Evolutionary conservation across 1,140 invertebrate genomes (phyloP).

Genomic region (Sitophilus oryzae): DNA sequence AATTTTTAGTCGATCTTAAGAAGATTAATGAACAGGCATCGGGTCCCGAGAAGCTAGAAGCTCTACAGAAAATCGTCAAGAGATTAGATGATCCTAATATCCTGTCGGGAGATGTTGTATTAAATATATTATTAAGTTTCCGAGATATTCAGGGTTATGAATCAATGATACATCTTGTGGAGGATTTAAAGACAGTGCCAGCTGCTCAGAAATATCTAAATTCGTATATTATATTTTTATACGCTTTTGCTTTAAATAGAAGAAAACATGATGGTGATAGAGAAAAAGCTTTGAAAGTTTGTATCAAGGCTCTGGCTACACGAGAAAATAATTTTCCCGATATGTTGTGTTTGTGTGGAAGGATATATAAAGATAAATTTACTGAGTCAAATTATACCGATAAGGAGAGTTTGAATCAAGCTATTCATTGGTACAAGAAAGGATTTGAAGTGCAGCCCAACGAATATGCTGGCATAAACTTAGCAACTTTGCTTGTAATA

Average conservation of each 20-base stretch:
- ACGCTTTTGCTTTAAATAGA: slow-evolving; percentile 95
- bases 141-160: slow-evolving; percentile 95
- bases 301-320: slow-evolving; percentile 82
- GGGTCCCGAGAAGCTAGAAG: slow-evolving; percentile 79
- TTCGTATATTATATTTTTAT: slow-evolving; percentile 86
- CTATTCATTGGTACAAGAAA: slow-evolving; percentile 97
- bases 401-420: slow-evolving; percentile 79
- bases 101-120: slow-evolving; percentile 86
- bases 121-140: slow-evolving; percentile 89
- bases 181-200: slow-evolving; percentile 90
- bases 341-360: slow-evolving; percentile 95
- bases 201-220: slow-evolving; percentile 85
- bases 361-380: slow-evolving; percentile 99
- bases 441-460: slow-evolving; percentile 97
- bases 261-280: slow-evolving; percentile 91
- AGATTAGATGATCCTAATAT: slow-evolving; percentile 96
- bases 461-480: slow-evolving; percentile 97
- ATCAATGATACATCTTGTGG: slow-evolving; percentile 95
- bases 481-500: slow-evolving; percentile 96
- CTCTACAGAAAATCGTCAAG: slow-evolving; percentile 83
- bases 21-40: slow-evolving; percentile 85
- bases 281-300: slow-evolving; percentile 87
- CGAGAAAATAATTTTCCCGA: slow-evolving; percentile 93
- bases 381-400: slow-evolving; percentile 92
- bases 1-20: slow-evolving; percentile 90